Evolutionary conservation across 2,888 invertebrate genomes (phyloP).

Genomic region (Arrhopalites spinosus): DNA sequence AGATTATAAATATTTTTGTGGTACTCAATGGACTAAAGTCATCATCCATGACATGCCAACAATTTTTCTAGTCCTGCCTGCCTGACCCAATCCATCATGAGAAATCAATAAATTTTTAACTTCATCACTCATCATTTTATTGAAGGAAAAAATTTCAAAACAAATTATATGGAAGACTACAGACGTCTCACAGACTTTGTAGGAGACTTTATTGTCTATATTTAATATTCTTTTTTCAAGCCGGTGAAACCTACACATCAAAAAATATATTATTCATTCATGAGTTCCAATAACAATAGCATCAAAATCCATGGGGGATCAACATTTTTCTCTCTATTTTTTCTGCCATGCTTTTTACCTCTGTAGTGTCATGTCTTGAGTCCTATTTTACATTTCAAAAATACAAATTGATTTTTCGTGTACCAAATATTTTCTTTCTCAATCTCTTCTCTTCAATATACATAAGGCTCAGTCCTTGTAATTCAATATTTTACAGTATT

Average conservation of each 20-base stretch:
- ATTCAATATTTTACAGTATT: too few relatives aligned
- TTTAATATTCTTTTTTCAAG: background rate
- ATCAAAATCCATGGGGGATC: slow-evolving; percentile 24
- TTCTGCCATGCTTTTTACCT: background rate
- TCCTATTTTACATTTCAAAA: too few relatives aligned
- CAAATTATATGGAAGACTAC: slow-evolving; percentile 28
- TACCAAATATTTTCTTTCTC: too few relatives aligned
- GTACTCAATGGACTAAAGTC: background rate
- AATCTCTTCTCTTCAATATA: too few relatives aligned
- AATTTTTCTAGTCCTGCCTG: background rate
- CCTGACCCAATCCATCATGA: slow-evolving; percentile 33
- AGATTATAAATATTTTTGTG: background rate
- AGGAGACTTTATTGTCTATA: background rate
- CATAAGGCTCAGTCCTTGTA: too few relatives aligned
- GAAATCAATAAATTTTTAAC: slow-evolving; percentile 26
- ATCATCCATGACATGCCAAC: too few relatives aligned
- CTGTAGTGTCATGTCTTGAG: background rate
- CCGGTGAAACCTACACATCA: too few relatives aligned
- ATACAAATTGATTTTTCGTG: background rate
- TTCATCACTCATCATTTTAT: background rate
- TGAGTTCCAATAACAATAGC: slow-evolving; percentile 33
- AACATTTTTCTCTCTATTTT: background rate
- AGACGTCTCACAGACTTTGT: background rate
- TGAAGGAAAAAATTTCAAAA: slow-evolving; percentile 27
- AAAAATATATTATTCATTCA: slow-evolving; percentile 22